A percentile compares a stretch with the other conserved stretches of the same genome.
Conservation (phyloP, 2,797 vertebrate species). For the Chromis chromis region DNA sequence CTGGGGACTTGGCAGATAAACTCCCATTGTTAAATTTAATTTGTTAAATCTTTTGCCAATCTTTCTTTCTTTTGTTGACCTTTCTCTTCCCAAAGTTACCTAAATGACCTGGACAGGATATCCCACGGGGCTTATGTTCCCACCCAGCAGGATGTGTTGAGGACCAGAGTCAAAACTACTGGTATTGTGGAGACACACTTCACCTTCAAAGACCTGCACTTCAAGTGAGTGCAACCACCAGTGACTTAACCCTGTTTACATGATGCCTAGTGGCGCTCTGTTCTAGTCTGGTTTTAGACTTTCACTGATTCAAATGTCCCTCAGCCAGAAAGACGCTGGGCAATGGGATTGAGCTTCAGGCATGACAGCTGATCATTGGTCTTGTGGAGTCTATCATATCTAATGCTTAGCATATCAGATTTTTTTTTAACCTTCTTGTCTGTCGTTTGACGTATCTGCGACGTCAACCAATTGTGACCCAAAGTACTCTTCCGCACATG, state of each 20-base stretch:
- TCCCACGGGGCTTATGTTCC: slow-evolving; percentile 92
- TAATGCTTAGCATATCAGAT: not conserved
- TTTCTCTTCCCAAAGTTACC: slow-evolving; percentile 84
- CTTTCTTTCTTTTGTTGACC: not conserved
- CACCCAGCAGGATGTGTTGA: slow-evolving; percentile 98
- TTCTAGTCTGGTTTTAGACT: not conserved
- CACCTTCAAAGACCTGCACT: slow-evolving; percentile 99
- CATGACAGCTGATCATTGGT: too few species aligned
- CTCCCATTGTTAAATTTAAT: not conserved
- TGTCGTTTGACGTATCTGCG: not conserved
- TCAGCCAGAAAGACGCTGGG: not conserved
- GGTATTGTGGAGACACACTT: slow-evolving; percentile 99
- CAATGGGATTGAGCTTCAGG: not conserved
- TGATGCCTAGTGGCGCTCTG: not conserved
- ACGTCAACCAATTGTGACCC: too few species aligned
- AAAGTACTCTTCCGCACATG: too few species aligned
- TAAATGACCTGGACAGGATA: slow-evolving; percentile 98
- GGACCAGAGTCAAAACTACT: slow-evolving; percentile 98
- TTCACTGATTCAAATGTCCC: not conserved
- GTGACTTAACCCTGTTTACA: slow-evolving; percentile 1
- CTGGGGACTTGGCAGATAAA: not conserved
- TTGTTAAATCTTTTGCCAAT: not conserved
- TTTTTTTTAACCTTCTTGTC: not conserved
- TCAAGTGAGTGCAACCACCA: slow-evolving; percentile 88
- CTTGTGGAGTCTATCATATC: not conserved